phyloP scores from a whole-genome alignment of 1,140 invertebrate genomes.

The Rhagoletis pomonella region DNA sequence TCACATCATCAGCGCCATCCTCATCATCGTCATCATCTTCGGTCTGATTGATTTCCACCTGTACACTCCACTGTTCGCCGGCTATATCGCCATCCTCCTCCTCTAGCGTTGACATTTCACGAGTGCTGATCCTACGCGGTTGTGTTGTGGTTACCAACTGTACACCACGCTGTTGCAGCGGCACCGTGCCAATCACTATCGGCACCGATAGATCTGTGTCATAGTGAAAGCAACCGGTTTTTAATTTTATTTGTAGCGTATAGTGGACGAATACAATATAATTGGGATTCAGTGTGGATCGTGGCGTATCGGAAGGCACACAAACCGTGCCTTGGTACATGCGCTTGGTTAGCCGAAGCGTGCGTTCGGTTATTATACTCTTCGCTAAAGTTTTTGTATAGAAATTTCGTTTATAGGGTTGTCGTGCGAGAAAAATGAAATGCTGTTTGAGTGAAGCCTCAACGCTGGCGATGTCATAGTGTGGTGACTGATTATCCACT shows the following conservation, averaged over 20 bases:
- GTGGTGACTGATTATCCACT: constrained; percentile 71
- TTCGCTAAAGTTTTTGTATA: constrained; percentile 66
- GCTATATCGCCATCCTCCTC: constrained; percentile 38
- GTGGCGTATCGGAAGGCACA: constrained; percentile 68
- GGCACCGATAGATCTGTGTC: constrained; percentile 70
- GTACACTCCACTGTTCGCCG: constrained; percentile 15
- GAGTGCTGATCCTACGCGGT: constrained; percentile 2
- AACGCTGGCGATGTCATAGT: constrained; percentile 67
- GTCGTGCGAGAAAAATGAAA: constrained; percentile 69
- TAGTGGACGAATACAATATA: constrained; percentile 72
- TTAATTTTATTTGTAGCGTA: constrained; percentile 68
- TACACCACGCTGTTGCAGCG: constrained; percentile 59
- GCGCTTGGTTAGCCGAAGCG: constrained; percentile 67
- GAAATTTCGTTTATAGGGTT: constrained; percentile 69
- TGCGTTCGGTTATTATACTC: constrained; percentile 66
- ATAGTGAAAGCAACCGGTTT: constrained; percentile 70
- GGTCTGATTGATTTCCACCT: constrained; percentile 53
- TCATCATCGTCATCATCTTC: constrained; percentile 59
- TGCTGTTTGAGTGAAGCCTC: constrained; percentile 70
- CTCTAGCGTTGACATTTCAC: not conserved
- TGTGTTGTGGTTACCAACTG: constrained; percentile 24
- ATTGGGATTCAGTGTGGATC: constrained; percentile 69
- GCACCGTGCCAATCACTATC: constrained; percentile 66
- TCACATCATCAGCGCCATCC: not conserved
- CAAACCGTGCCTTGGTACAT: constrained; percentile 66